Base-by-base conservation (phyloP, 2,113 vertebrate genomes). In the Gnathonemus echidnorhynchus region DNA sequence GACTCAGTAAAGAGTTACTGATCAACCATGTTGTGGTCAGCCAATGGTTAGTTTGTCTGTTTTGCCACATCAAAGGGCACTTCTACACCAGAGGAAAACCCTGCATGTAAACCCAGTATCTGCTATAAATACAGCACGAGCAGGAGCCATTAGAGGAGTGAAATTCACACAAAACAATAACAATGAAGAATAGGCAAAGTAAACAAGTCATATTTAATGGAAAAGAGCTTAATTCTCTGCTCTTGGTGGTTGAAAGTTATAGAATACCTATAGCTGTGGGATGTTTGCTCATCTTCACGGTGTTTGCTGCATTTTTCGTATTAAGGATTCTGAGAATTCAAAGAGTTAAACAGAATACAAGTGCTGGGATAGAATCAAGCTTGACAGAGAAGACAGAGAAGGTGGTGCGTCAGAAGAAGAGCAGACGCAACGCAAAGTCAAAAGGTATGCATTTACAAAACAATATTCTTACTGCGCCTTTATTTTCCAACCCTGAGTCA, bases 241-340 rank as follows among this genome's bases (percentile, higher is more conserved):
- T 95, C 92, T 94, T 93, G 91, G 88, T 94, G 94, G 93, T 95
- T 62, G 93, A 92, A 1, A 93, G 93, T 0, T 94, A 94, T 89
- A 94, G 94, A 19, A 93, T 94, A 48, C 92, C 94, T 52, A 93
- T 95, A 91, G 92, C 90, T 31, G 86, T 95, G 88, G 93, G 92
- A 1, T 86, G 94, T 6, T 88, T 95, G 7, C 94, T 93, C 9
- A 21, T 94, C 80, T 88, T 94, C 53, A 95, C 92, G 0, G 90
- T 94, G 90, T 92, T 95, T 91, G 94, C 92, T 17, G 95, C 91
- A 0, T 92, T 95, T 91, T 89, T 95, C 90, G 92, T 96, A 74
- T 95, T 96, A 92, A 92, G 94, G 90, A 93, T 52, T 88, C 90
- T 94, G 90, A 91, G 90, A 92, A 93, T 92, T 91, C 94, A 93